These are phyloP conservation scores for Drosophila pegasa DNA, from an alignment of 2,888 invertebrate genomes.

Conservation along the genomic window DNA sequence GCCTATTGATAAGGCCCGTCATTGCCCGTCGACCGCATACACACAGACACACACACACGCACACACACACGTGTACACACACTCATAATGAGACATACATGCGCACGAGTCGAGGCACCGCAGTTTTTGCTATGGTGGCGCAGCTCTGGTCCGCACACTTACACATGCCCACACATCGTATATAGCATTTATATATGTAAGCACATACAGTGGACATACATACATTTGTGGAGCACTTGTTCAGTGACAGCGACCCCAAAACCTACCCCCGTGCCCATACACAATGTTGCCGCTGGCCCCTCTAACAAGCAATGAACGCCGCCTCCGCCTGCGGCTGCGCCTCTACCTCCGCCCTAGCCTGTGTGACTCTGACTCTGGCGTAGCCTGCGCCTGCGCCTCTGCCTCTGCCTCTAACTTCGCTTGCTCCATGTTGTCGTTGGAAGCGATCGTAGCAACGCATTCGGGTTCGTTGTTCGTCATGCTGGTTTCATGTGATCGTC, in stretches of 20 bases:
- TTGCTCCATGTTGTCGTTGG: conserved; percentile 12
- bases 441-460: conserved; percentile 39
- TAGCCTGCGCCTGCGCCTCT: not conserved
- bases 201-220: conserved; percentile 7
- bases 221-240: conserved; percentile 59
- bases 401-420: conserved; percentile 14
- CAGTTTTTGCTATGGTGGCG: conserved; percentile 52
- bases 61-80: conserved; percentile 7
- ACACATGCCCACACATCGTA: conserved; percentile 15
- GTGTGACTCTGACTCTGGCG: not conserved
- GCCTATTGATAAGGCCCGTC: conserved; percentile 67
- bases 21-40: conserved; percentile 57
- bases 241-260: conserved; percentile 44
- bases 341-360: not conserved
- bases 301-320: conserved; percentile 1
- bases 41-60: conserved; percentile 17
- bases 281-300: conserved; percentile 20
- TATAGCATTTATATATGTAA: conserved; percentile 4
- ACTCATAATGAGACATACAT: conserved; percentile 16
- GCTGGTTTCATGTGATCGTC: conserved; percentile 74
- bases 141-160: conserved; percentile 14
- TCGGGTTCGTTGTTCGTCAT: conserved; percentile 79
- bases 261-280: conserved; percentile 17
- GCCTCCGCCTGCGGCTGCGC: conserved; percentile 7
- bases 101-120: conserved; percentile 41